Conservation (phyloP, 92 coral and sea anemone genomes). For the Heteractis magnifica region DNA sequence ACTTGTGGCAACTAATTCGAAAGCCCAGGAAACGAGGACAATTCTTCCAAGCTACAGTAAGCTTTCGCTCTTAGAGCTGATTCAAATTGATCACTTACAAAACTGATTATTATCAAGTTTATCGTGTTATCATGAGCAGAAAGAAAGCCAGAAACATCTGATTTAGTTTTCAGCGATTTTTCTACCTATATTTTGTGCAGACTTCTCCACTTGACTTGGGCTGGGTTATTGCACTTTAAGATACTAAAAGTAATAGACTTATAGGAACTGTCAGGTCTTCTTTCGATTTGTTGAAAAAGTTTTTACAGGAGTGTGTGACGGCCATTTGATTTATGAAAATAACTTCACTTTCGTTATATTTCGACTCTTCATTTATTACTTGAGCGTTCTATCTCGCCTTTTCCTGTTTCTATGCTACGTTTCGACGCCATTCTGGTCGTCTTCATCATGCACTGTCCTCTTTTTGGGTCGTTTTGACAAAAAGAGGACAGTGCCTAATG, state of each 20-base stretch:
- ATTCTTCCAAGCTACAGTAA: constrained; percentile 18
- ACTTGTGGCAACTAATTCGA: constrained; percentile 32
- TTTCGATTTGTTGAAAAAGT: constrained; percentile 17
- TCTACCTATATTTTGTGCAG: too few relatives aligned
- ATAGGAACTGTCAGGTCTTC: background rate
- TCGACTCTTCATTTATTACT: background rate
- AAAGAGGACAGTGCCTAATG: too few relatives aligned
- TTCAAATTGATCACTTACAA: background rate
- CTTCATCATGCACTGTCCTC: too few relatives aligned
- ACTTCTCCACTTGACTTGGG: background rate
- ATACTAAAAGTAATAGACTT: background rate
- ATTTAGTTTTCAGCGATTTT: too few relatives aligned
- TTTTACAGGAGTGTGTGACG: constrained; percentile 3
- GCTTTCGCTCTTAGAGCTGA: constrained; percentile 28
- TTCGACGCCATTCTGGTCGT: too few relatives aligned
- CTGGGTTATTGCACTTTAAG: constrained; percentile 5
- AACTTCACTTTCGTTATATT: background rate
- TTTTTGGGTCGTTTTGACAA: too few relatives aligned
- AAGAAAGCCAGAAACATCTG: too few relatives aligned
- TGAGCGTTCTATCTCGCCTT: background rate
- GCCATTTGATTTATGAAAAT: background rate
- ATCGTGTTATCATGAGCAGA: too few relatives aligned
- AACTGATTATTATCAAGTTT: background rate
- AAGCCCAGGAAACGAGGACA: constrained; percentile 3
- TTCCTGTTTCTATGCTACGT: background rate